A percentile compares a stretch with the other conserved stretches of the same genome.
phyloP scores from a whole-genome alignment of 2,888 invertebrate species.

The Spisula solida region DNA sequence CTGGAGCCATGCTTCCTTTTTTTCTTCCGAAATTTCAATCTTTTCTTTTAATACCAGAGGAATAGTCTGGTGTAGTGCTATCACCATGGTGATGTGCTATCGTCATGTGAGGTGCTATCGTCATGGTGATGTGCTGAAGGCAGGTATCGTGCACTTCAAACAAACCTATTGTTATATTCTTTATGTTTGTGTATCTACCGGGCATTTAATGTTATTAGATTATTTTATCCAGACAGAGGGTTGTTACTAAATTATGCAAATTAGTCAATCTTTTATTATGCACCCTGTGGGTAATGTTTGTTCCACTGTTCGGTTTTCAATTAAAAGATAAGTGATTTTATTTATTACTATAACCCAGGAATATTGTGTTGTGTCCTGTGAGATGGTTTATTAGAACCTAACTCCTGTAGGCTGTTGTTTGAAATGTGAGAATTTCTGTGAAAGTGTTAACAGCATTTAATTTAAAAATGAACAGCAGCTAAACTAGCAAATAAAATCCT shows the following conservation, averaged over 20 bases:
- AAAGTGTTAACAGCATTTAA: too few relatives aligned
- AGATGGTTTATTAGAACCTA: too few relatives aligned
- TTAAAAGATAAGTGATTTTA: constrained; percentile 48
- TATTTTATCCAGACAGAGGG: constrained; percentile 25
- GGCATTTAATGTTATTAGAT: constrained; percentile 45
- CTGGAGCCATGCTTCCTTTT: not conserved
- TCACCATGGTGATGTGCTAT: not conserved
- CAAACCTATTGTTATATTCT: not conserved
- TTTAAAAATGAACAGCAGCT: too few relatives aligned
- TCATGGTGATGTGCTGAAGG: not conserved
- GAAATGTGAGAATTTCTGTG: too few relatives aligned
- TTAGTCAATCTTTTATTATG: constrained; percentile 50
- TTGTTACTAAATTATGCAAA: constrained; percentile 52
- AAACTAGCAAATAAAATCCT: too few relatives aligned
- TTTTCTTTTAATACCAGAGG: not conserved
- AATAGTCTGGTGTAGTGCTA: not conserved
- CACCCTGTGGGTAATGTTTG: constrained; percentile 38
- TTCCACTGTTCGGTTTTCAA: constrained; percentile 52
- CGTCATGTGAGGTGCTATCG: too few relatives aligned
- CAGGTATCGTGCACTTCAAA: not conserved
- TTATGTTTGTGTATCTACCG: not conserved
- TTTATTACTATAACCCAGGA: not conserved
- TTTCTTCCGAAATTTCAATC: not conserved
- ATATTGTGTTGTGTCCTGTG: too few relatives aligned
- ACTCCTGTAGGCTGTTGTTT: too few relatives aligned